Evolutionary conservation across 1,140 invertebrate genomes (phyloP).

Genomic region (Aplysia californica): DNA sequence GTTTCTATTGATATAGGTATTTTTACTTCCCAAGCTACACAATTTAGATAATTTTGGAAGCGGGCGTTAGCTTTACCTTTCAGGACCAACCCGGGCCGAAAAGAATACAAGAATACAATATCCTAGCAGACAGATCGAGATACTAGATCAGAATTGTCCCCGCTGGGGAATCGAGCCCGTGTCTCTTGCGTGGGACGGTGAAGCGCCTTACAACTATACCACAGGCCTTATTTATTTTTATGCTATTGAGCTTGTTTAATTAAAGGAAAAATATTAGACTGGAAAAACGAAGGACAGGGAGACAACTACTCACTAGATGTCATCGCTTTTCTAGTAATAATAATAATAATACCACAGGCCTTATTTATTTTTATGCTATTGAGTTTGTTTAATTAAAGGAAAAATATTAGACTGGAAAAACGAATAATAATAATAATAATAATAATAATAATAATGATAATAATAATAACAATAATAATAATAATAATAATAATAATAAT

Average conservation of each 20-base stretch:
- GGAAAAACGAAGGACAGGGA: not conserved
- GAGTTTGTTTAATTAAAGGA: not conserved
- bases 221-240: not conserved
- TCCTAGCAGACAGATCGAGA: no score
- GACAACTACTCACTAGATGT: not conserved
- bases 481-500: not conserved
- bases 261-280: not conserved
- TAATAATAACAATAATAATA: not conserved
- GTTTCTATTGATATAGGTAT: no score
- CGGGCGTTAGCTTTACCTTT: no score
- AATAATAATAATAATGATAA: not conserved
- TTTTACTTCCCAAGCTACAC: no score
- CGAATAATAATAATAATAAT: not conserved
- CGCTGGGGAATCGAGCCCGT: no score
- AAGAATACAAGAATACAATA: no score
- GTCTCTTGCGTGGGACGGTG: no score
- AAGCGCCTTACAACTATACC: no score
- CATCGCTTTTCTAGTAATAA: not conserved
- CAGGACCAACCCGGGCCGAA: no score
- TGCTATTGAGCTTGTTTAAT: not conserved
- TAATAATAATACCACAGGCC: not conserved
- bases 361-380: not conserved
- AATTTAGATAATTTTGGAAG: no score
- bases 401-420: not conserved
- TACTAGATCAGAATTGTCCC: no score